Conservation (phyloP, 2,797 vertebrate species). For the Myiotriccus ornatus region DNA sequence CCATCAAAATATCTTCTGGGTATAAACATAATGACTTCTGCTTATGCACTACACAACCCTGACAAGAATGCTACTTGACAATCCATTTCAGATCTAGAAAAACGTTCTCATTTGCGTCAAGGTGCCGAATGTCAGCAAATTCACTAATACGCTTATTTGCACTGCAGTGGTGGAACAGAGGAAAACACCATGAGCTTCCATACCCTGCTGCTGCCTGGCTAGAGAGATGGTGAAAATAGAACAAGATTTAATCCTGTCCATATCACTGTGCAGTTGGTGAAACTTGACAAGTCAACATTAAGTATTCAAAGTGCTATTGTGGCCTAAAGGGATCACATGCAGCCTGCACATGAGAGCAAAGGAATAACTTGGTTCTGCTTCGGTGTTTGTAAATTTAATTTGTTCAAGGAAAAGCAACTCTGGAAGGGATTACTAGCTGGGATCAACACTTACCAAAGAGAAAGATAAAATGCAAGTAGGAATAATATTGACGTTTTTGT, state of each 20-base stretch:
- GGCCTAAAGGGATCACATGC: slow-evolving; percentile 22
- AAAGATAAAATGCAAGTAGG: slow-evolving; percentile 24
- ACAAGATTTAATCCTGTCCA: slow-evolving; percentile 15
- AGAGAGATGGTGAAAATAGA: slow-evolving; percentile 17
- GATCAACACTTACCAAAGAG: slow-evolving; percentile 26
- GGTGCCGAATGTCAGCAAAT: not conserved
- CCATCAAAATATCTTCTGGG: slow-evolving; percentile 47
- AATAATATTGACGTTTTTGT: slow-evolving; percentile 38
- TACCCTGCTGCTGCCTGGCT: not conserved
- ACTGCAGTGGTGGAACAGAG: not conserved
- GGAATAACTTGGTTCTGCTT: slow-evolving; percentile 61
- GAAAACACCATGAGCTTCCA: not conserved
- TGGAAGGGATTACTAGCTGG: slow-evolving; percentile 48
- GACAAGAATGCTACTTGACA: slow-evolving; percentile 40
- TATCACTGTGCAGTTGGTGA: not conserved
- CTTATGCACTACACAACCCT: slow-evolving; percentile 4
- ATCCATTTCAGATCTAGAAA: slow-evolving; percentile 25
- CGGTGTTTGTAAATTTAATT: slow-evolving; percentile 55
- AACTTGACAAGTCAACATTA: slow-evolving; percentile 57
- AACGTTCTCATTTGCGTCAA: not conserved
- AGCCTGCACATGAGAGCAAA: not conserved
- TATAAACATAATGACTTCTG: slow-evolving; percentile 37
- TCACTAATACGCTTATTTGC: slow-evolving; percentile 29
- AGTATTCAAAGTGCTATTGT: slow-evolving; percentile 12
- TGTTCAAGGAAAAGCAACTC: slow-evolving; percentile 63